Evolutionary conservation across 2,888 invertebrate species (phyloP), one percentile per base, ranked within the genome.

Genomic region (Chesias legatella): DNA sequence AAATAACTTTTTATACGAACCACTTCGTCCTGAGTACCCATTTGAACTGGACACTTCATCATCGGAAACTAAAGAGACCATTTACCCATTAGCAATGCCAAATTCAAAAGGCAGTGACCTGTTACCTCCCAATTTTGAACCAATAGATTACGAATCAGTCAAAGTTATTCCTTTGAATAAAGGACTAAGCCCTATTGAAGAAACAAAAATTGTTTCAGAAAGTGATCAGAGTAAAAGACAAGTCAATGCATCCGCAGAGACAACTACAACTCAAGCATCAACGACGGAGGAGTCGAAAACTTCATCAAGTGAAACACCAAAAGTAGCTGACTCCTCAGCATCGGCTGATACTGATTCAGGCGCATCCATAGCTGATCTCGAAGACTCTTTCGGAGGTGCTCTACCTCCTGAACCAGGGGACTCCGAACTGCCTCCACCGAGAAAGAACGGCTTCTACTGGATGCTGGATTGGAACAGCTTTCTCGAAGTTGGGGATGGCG

Each of bases 401-500:
- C 88, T 89, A 0, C 89, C 90, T 5, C 81, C 75, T 24, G 69
- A 81, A 25, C 88, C 89, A 7, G 90, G 91, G 0, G 92, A 92
- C 59, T 90, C 92, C 1, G 88, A 89, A 8, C 62, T 92, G 13
- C 92, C 94, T 3, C 90, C 93, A 0, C 92, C 91, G 24, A 90
- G 90, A 55, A 92, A 91, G 58, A 95, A 93, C 44, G 96, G 95
- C 0, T 92, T 95, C 53, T 96, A 95, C 67, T 95, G 95, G 82
- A 90, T 95, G 64, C 88, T 95, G 5, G 96, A 96, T 67, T 95
- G 95, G 95, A 95, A 96, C 64, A 91, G 93, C 36, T 96, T 96
- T 64, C 85, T 95, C 9, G 95, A 95, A 77, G 95, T 95, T 2
- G 95, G 95, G 7, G 94, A 94, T 10, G 93, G 91, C 24, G 91